A percentile compares a stretch with the other conserved stretches of the same genome.
These are phyloP conservation scores for Florisuga fusca DNA, from an alignment of 2,797 vertebrate genomes.

Conservation along the genomic window DNA sequence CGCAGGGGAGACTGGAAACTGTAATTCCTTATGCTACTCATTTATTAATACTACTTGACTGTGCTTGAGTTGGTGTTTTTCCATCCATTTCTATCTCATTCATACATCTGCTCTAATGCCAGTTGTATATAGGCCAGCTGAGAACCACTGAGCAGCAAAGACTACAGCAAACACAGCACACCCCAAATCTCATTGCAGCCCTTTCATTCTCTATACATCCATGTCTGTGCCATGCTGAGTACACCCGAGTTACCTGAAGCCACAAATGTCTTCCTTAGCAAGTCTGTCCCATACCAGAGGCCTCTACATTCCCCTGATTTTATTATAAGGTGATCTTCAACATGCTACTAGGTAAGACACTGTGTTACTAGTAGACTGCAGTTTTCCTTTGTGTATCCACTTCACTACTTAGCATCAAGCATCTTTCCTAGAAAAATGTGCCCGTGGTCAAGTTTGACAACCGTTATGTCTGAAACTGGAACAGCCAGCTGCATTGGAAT, in stretches of 20 bases:
- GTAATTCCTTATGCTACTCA: not conserved
- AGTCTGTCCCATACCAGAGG: too few species aligned
- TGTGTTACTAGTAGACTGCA: not conserved
- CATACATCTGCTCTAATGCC: fast-evolving
- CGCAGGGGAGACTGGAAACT: not conserved
- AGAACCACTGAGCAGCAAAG: not conserved
- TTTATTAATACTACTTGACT: not conserved
- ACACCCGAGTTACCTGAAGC: not conserved
- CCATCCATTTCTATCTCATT: not conserved
- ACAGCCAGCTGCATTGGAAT: not conserved
- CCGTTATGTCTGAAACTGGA: not conserved
- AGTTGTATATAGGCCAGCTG: fast-evolving
- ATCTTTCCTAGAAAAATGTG: not conserved
- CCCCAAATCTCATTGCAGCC: fast-evolving
- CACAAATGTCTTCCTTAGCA: not conserved
- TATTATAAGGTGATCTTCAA: not conserved
- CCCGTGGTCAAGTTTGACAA: not conserved
- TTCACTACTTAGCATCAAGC: not conserved
- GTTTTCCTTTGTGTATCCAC: not conserved
- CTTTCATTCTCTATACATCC: fast-evolving
- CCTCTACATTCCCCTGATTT: not conserved
- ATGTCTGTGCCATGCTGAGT: fast-evolving
- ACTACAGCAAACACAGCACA: not conserved
- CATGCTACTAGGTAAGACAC: not conserved
- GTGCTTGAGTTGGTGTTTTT: not conserved